Percentiles rank a stretch among this genome's conserved stretches.
These are phyloP conservation scores for Fundulus diaphanus DNA, from an alignment of 2,797 vertebrate genomes.

Conservation along the genomic window DNA sequence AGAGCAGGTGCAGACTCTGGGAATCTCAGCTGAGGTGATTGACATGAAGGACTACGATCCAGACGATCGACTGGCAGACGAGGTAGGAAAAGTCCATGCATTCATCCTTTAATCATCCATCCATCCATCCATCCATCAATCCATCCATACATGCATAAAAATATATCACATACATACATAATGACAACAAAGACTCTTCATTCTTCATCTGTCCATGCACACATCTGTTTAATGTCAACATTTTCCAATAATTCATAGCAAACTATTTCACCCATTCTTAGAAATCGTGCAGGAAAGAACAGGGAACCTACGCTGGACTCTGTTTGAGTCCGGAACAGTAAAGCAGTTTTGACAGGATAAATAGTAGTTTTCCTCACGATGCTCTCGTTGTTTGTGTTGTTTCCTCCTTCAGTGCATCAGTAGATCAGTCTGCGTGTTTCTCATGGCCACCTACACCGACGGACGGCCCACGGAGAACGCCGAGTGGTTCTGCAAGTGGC, in stretches of 20 bases:
- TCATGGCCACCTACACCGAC: slow-evolving; percentile 91
- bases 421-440: slow-evolving; percentile 88
- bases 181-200: too few relatives aligned
- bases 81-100: slow-evolving; percentile 77
- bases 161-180: too few relatives aligned
- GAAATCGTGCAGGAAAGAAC: background rate
- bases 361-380: too few relatives aligned
- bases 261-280: background rate
- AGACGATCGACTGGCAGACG: slow-evolving; percentile 88
- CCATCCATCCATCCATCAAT: too few relatives aligned
- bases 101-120: too few relatives aligned
- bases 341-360: too few relatives aligned
- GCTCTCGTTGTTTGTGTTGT: background rate
- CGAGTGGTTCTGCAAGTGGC: slow-evolving; percentile 94
- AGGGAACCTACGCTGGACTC: background rate
- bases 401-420: slow-evolving; percentile 75
- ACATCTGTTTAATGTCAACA: background rate
- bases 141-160: too few relatives aligned
- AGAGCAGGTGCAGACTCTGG: slow-evolving; percentile 75
- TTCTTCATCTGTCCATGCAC: too few relatives aligned
- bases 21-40: slow-evolving; percentile 79
- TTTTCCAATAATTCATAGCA: background rate
- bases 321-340: background rate
- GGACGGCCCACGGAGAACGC: slow-evolving; percentile 87
- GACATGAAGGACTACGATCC: slow-evolving; percentile 92